A percentile compares a stretch with the other conserved stretches of the same genome.
Evolutionary conservation across 2,797 vertebrate genomes (phyloP).

Genomic region (Podarcis siculus): DNA sequence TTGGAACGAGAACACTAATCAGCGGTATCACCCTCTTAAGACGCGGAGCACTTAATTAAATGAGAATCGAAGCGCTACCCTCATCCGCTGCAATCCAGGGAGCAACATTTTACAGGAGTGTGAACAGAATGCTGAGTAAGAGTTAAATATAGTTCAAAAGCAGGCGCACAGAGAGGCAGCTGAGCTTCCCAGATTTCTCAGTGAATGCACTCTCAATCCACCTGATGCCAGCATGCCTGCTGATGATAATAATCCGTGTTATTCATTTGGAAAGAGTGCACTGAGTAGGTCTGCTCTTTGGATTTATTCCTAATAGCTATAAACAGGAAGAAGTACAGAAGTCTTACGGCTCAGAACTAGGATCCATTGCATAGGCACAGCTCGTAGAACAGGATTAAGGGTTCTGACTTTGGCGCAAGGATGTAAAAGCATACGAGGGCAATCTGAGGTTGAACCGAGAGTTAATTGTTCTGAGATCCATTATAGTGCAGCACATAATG

Average conservation of each 20-base stretch:
- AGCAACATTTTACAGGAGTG: neutral
- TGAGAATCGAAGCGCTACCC: constrained; percentile 1
- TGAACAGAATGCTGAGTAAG: constrained; percentile 33
- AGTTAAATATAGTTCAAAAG: constrained; percentile 37
- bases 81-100: constrained; percentile 2
- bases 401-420: constrained; percentile 3
- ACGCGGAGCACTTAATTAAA: constrained; percentile 32
- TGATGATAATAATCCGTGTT: constrained; percentile 18
- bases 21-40: constrained; percentile 28
- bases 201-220: constrained; percentile 4
- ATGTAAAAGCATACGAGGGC: too few species aligned
- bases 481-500: neutral
- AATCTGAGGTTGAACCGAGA: neutral
- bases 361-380: neutral
- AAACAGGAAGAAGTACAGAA: constrained; percentile 21
- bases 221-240: constrained; percentile 38
- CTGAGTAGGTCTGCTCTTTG: constrained; percentile 1
- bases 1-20: constrained; percentile 24
- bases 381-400: constrained; percentile 3
- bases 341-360: neutral
- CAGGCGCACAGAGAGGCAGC: neutral
- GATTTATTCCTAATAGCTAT: constrained; percentile 22
- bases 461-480: neutral
- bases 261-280: constrained; percentile 20
- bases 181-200: constrained; percentile 13